phyloP scores from a whole-genome alignment of 2,797 vertebrate species.

The Labroides dimidiatus region DNA sequence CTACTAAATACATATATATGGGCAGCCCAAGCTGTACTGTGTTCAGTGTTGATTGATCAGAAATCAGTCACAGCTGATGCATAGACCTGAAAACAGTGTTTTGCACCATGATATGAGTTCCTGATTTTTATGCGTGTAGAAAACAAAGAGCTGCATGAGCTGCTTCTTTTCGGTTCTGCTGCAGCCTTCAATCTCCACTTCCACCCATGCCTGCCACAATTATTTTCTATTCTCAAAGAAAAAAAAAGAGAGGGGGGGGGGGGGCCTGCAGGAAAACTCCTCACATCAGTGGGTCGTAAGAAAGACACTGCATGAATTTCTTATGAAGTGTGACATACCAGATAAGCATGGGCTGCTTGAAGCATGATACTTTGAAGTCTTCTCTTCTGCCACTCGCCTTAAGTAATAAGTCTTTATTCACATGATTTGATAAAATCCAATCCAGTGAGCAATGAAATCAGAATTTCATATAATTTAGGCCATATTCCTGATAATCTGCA shows the following conservation, averaged over 20 bases:
- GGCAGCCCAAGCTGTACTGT: neutral
- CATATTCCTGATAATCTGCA: slow-evolving; percentile 4
- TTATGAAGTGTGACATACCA: slow-evolving; percentile 71
- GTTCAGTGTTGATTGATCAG: neutral
- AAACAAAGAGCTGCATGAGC: neutral
- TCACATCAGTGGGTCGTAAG: slow-evolving; percentile 44
- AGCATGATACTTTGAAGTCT: slow-evolving; percentile 75
- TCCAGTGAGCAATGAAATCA: slow-evolving; percentile 30
- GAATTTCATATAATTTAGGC: slow-evolving; percentile 10
- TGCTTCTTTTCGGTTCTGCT: slow-evolving; percentile 1
- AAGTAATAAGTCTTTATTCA: slow-evolving; percentile 68
- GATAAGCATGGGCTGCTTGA: slow-evolving; percentile 69
- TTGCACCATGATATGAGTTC: neutral
- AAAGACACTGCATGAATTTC: slow-evolving; percentile 72
- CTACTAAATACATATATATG: no score
- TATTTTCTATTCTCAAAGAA: slow-evolving; percentile 49
- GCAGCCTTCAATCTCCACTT: slow-evolving; percentile 31
- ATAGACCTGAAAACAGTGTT: neutral
- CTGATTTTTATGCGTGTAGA: neutral
- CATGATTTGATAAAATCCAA: slow-evolving; percentile 58
- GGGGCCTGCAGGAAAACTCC: slow-evolving; percentile 46
- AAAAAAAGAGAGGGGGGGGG: neutral
- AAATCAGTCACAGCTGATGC: neutral
- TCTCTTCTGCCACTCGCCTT: slow-evolving; percentile 44
- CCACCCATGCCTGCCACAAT: slow-evolving; percentile 56